Evolutionary conservation across 2,113 vertebrate species (phyloP).

Genomic region (Phaethon lepturus): DNA sequence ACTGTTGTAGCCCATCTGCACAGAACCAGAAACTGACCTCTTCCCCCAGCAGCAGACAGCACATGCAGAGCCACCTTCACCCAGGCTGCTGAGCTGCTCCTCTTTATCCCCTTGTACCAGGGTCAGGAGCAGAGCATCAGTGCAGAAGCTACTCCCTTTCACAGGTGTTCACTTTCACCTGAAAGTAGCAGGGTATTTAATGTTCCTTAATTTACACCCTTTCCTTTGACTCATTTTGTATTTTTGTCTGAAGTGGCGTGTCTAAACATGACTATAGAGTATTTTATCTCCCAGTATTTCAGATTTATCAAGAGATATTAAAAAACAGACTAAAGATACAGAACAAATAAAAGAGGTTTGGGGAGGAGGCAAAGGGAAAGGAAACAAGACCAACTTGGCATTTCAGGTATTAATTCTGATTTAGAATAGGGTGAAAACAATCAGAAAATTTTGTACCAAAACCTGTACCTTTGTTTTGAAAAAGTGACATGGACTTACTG

Average conservation of each 20-base stretch:
- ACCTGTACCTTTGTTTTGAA: accelerated
- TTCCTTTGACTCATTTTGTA: neutral
- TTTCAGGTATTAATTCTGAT: neutral
- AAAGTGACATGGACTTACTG: neutral
- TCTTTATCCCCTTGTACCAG: neutral
- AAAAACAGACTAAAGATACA: neutral
- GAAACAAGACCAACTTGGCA: neutral
- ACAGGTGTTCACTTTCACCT: neutral
- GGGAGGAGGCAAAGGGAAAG: neutral
- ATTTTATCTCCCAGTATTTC: neutral
- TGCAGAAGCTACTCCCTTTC: neutral
- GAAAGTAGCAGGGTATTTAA: neutral
- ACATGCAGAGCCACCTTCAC: neutral
- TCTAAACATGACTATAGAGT: neutral
- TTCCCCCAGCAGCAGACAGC: neutral
- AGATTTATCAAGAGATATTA: neutral
- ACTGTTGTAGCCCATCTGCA: neutral
- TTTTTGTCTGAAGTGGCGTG: neutral
- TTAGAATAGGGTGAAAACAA: neutral
- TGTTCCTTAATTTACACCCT: neutral
- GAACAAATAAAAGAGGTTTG: neutral
- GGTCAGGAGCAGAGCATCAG: neutral
- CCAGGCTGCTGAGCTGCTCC: neutral
- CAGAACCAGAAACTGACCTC: neutral
- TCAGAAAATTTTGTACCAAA: neutral